Evolutionary conservation across 2,888 invertebrate genomes (phyloP), one percentile per base, ranked within the genome.

Genomic region (Drosophila gaucha): DNA sequence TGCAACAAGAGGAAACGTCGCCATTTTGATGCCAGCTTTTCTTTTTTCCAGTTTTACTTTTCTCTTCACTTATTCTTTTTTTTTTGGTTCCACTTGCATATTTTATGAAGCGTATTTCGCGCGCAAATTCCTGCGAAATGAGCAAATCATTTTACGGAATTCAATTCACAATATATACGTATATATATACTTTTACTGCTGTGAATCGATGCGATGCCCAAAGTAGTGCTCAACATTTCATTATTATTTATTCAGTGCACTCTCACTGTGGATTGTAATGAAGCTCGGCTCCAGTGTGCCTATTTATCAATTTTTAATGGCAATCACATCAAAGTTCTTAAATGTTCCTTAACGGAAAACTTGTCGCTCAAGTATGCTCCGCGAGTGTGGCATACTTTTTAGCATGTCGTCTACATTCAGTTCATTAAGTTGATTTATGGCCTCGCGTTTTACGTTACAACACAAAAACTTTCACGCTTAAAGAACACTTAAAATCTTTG

Each of bases 1-100:
- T 75, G 78, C 82, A 80, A 57, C 73, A 41, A 30, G 38, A 56
- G 82, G 75, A 82, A 82, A 63, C 68, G 67, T 54, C 47, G 72
- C 57, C 80, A 75, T 72, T 86, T 84, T 80, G 52, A 80, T 69
- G 84, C 62, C 86, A 67, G 78, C 87, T 80, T 80, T 80, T 62
- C 38, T 5, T 22, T 20, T 31, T 10, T 3, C 6, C 20, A n/a
- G 14, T 31, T 46, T 31, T 1, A 1, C 4, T 33, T 3, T n/a
- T 3, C 6, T 14, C 6, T 33, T 18, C n/a, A 2, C 14, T n/a
- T 14, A 1, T 24, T 41, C 6, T 14, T 44, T 41, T 9, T 14
- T 44, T 4, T 20, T 4, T 18, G 18, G 31, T 9, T 26, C 24
- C 64, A 63, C 64, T 75, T 84, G 85, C 75, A 82, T 84, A 80